Conservation (phyloP, 2,888 invertebrate species). For the Protula sp. region DNA sequence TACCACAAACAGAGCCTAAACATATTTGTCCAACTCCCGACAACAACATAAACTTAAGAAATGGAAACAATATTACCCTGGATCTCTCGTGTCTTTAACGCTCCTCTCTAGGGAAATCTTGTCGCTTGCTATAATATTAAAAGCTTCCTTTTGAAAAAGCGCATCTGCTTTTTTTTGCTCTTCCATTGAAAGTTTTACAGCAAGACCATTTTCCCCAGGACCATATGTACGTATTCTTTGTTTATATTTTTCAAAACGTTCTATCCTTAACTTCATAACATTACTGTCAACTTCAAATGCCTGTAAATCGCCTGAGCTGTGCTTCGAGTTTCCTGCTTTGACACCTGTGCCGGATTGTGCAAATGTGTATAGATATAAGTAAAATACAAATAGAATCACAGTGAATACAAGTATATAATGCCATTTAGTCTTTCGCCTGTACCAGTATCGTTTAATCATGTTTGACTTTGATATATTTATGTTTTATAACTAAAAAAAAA, state of each 20-base stretch:
- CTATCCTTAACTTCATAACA: conserved; percentile 10
- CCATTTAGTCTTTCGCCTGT: too few species aligned
- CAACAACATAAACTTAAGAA: background rate
- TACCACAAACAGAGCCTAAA: background rate
- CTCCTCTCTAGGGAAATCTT: conserved; percentile 79
- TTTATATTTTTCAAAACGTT: conserved; percentile 15
- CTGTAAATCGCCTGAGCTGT: too few species aligned
- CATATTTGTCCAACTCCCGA: background rate
- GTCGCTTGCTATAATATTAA: conserved; percentile 84
- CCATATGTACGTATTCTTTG: conserved; percentile 23
- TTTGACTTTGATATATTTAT: too few species aligned
- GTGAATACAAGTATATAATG: too few species aligned
- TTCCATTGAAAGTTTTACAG: conserved; percentile 38
- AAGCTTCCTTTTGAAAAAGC: conserved; percentile 74
- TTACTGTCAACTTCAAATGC: background rate
- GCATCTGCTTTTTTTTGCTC: conserved; percentile 64
- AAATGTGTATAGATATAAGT: too few species aligned
- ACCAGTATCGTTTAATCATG: too few species aligned
- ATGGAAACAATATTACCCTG: conserved; percentile 53
- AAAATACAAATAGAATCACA: too few species aligned
- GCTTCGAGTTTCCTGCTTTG: too few species aligned
- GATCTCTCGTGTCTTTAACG: conserved; percentile 63
- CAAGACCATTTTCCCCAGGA: conserved; percentile 46
- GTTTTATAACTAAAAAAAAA: too few species aligned
- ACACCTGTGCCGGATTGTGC: too few species aligned